phyloP scores from a whole-genome alignment of 2,797 vertebrate genomes.

The Macrochelys suwanniensis region DNA sequence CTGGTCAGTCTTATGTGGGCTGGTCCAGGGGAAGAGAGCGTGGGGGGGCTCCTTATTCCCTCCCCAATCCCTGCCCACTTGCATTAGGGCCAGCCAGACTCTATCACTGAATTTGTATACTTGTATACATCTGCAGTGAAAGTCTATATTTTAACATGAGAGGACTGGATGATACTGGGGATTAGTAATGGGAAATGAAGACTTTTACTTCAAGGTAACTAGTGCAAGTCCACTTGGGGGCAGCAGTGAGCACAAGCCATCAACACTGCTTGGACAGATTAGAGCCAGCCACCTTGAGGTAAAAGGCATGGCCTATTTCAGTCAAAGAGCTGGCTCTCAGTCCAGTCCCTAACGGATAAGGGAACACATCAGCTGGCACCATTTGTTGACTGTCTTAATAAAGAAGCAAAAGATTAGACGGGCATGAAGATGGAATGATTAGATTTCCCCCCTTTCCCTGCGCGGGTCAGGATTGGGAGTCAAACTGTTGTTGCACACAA shows the following conservation, averaged over 20 bases:
- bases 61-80: neutral
- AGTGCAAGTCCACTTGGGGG: conserved; percentile 41
- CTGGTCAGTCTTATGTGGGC: neutral
- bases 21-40: neutral
- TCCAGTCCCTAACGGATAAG: rapidly evolving
- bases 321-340: neutral
- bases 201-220: conserved; percentile 42
- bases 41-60: neutral
- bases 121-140: neutral
- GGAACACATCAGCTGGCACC: rapidly evolving
- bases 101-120: neutral
- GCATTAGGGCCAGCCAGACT: neutral
- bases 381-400: rapidly evolving
- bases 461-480: neutral
- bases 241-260: conserved; percentile 27
- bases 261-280: rapidly evolving
- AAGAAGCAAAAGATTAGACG: neutral
- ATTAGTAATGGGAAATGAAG: neutral
- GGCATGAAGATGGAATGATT: neutral
- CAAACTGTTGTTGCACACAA: neutral
- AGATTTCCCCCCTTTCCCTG: neutral
- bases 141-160: neutral
- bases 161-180: neutral
- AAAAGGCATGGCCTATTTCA: rapidly evolving
- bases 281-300: neutral